A percentile compares a stretch with the other conserved stretches of the same genome.
Conservation (phyloP, 2,888 invertebrate species). For the Hyppa rectilinea region DNA sequence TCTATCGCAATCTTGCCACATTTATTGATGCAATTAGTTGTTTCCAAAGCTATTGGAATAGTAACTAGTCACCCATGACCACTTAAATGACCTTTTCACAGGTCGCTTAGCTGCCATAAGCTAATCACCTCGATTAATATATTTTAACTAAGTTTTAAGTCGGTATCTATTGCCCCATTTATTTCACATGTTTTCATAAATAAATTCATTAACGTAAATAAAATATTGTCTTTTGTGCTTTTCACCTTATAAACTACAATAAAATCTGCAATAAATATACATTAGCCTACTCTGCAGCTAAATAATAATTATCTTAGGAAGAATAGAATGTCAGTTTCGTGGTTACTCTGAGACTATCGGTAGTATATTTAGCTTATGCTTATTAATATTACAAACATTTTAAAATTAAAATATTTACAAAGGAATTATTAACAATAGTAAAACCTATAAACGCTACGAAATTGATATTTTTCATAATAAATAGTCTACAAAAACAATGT, state of each 20-base stretch:
- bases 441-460: constrained; percentile 87
- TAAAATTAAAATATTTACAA: constrained; percentile 87
- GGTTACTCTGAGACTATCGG: constrained; percentile 72
- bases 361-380: constrained; percentile 70
- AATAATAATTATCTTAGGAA: constrained; percentile 73
- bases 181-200: constrained; percentile 76
- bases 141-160: constrained; percentile 49
- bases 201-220: constrained; percentile 83
- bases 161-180: constrained; percentile 77
- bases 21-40: constrained; percentile 13
- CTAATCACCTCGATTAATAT: constrained; percentile 32
- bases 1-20: constrained; percentile 54
- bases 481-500: constrained; percentile 86
- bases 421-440: constrained; percentile 85
- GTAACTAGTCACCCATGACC: constrained; percentile 28
- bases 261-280: constrained; percentile 87
- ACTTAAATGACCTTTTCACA: constrained; percentile 10
- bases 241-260: constrained; percentile 77
- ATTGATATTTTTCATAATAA: constrained; percentile 87
- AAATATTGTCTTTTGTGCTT: constrained; percentile 88
- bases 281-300: constrained; percentile 79
- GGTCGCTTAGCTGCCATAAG: constrained; percentile 1
- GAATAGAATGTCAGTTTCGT: constrained; percentile 71
- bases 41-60: constrained; percentile 24
- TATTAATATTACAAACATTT: constrained; percentile 79